Conservation (phyloP, 2,797 vertebrate genomes). For the Rhynchonycteris naso region DNA sequence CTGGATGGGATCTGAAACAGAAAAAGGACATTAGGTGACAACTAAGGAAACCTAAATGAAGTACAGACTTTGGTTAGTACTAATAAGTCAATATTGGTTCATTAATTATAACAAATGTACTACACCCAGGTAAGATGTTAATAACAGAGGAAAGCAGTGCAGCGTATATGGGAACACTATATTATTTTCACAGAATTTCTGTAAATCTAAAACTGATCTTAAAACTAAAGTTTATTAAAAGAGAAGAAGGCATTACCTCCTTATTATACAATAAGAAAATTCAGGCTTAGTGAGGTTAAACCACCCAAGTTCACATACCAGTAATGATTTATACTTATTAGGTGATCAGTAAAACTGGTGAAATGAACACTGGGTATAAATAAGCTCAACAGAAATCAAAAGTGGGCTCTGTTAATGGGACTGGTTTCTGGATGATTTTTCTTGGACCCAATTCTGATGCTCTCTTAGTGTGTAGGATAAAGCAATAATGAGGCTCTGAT, state of each 20-base stretch:
- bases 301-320: background rate
- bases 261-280: background rate
- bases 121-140: background rate
- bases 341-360: background rate
- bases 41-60: slow-evolving; percentile 3
- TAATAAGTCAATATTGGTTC: background rate
- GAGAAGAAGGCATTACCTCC: background rate
- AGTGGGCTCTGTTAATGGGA: background rate
- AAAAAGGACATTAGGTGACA: background rate
- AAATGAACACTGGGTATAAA: background rate
- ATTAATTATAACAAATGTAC: background rate
- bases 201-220: background rate
- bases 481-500: background rate
- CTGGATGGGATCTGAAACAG: background rate
- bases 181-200: background rate
- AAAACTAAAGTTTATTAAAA: background rate
- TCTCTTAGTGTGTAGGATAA: background rate
- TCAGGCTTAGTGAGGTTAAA: background rate
- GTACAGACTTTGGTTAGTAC: background rate
- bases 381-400: background rate
- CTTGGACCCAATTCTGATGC: background rate
- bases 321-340: background rate
- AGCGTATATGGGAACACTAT: background rate
- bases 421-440: slow-evolving; percentile 1
- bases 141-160: background rate